Base-by-base conservation (phyloP, 2,113 vertebrate genomes). In the Ptilorrhoa leucosticta region DNA sequence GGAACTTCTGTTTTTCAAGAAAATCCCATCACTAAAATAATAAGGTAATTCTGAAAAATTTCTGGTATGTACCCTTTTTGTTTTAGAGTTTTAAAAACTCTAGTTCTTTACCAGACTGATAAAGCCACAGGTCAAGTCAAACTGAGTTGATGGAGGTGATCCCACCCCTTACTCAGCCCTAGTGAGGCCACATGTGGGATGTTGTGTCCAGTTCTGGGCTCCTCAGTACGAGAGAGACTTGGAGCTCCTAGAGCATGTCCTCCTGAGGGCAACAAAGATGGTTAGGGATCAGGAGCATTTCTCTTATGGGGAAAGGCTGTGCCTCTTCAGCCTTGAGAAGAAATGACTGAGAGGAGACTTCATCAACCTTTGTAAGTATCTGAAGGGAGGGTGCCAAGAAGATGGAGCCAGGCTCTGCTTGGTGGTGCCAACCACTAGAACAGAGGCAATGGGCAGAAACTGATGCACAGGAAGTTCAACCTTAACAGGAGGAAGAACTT, bases 381-480 rank as follows among this genome's bases (percentile, higher is more conserved):
- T 58, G 27, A 73, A 13, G 37, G 15, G 23, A 51, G 10, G 15
- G 6, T 30, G 23, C 2, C 45, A 60, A 28, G 20, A 60, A 2
- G 24, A 45, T 15, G 30, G 45, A 76, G 3, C 30, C 30, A 40
- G 54, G 14, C 24, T 61, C n/a, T 60, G 17, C 28, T 68, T 13
- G 1, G 14, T 31, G n/a, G 11, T 35, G 23, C 54, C 14, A 22
- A 27, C 1, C 14, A 30, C 1, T 6, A 40, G 9, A 2, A 39
- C 13, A 27, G 21, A 47, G 14, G 20, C 23, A 39, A 11, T 0
- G 2, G 6, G 27, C 33, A 51, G 37, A 53, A 37, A 30, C 7
- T 21, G 33, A 30, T n/a, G 20, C 9, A 68, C 17, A 40, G 61
- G 16, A 82, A 53, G 39, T 47, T 75, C 24, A 3, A 18, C 6